phyloP scores from a whole-genome alignment of 2,113 vertebrate genomes.

The Syngnathus typhle region DNA sequence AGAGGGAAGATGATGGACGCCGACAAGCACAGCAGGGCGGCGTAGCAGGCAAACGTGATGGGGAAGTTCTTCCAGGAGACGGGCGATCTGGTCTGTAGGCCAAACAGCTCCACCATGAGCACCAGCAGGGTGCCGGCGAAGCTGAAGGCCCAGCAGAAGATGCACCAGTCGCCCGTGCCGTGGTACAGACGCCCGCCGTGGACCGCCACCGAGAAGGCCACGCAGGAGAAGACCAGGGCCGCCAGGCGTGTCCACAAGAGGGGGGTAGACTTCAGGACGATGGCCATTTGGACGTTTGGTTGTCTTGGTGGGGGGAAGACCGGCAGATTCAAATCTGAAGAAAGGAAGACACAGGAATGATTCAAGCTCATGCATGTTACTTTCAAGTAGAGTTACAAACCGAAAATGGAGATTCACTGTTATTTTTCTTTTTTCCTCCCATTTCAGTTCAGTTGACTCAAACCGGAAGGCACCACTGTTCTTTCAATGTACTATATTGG shows the following conservation, averaged over 20 bases:
- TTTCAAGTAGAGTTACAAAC: too few species aligned
- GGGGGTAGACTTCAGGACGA: slow-evolving; percentile 68
- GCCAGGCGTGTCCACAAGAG: slow-evolving; percentile 78
- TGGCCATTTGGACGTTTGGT: slow-evolving; percentile 54
- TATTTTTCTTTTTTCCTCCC: too few species aligned
- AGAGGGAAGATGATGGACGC: slow-evolving; percentile 84
- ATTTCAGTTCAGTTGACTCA: too few species aligned
- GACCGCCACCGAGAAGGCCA: slow-evolving; percentile 81
- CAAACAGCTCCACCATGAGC: slow-evolving; percentile 76
- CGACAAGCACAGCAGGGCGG: slow-evolving; percentile 81
- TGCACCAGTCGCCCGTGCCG: slow-evolving; percentile 74
- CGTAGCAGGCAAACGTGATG: slow-evolving; percentile 84
- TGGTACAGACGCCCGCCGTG: slow-evolving; percentile 39
- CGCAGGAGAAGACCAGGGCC: slow-evolving; percentile 76
- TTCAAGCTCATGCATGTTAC: neutral
- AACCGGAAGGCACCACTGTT: too few species aligned
- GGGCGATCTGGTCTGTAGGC: slow-evolving; percentile 72
- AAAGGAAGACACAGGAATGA: neutral
- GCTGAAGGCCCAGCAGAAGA: slow-evolving; percentile 88
- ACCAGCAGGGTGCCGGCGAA: slow-evolving; percentile 78
- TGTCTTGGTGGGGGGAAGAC: slow-evolving; percentile 7
- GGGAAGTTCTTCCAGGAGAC: slow-evolving; percentile 88
- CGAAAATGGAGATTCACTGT: too few species aligned
- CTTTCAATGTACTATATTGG: too few species aligned
- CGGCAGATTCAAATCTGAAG: slow-evolving; percentile 29